phyloP scores from a whole-genome alignment of 2,113 vertebrate species.

The Reinhardtius hippoglossoides region DNA sequence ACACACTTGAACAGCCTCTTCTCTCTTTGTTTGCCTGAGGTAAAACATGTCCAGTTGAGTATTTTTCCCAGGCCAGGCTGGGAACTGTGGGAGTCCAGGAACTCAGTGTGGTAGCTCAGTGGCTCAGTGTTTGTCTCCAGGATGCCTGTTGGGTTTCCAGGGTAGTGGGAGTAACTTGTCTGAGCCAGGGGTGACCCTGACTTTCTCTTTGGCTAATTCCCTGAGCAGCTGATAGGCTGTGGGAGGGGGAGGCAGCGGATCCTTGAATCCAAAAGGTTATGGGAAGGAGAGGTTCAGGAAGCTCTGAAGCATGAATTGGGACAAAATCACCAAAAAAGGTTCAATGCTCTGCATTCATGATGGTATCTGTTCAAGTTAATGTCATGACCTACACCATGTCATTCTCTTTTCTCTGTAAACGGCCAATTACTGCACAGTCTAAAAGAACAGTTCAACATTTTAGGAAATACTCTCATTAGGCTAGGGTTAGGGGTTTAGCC shows the following conservation, averaged over 20 bases:
- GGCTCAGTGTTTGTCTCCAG: conserved; percentile 73
- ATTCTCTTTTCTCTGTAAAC: conserved; percentile 1
- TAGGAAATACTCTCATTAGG: not conserved
- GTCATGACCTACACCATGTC: conserved; percentile 4
- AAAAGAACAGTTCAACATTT: not conserved
- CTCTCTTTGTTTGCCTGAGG: conserved; percentile 47
- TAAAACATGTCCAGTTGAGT: conserved; percentile 49
- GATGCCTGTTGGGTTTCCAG: conserved; percentile 78
- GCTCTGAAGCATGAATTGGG: conserved; percentile 34
- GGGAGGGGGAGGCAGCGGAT: conserved; percentile 48
- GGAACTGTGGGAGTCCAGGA: conserved; percentile 69
- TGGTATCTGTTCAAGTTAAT: conserved; percentile 4
- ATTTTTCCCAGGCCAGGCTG: conserved; percentile 71
- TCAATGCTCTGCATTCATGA: conserved; percentile 43
- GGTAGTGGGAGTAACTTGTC: conserved; percentile 71
- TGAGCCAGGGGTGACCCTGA: conserved; percentile 70
- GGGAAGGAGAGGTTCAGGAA: conserved; percentile 67
- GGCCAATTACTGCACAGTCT: not conserved
- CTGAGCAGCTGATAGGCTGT: conserved; percentile 73
- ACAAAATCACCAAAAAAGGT: conserved; percentile 43
- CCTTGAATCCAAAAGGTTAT: conserved; percentile 67
- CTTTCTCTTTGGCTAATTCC: conserved; percentile 66
- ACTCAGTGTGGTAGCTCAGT: conserved; percentile 54
- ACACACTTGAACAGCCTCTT: conserved; percentile 45
- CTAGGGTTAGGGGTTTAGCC: too few relatives aligned